A percentile compares a stretch with the other conserved stretches of the same genome.
Conservation (phyloP, 2,888 invertebrate genomes). For the Leptopterna dolabrata region DNA sequence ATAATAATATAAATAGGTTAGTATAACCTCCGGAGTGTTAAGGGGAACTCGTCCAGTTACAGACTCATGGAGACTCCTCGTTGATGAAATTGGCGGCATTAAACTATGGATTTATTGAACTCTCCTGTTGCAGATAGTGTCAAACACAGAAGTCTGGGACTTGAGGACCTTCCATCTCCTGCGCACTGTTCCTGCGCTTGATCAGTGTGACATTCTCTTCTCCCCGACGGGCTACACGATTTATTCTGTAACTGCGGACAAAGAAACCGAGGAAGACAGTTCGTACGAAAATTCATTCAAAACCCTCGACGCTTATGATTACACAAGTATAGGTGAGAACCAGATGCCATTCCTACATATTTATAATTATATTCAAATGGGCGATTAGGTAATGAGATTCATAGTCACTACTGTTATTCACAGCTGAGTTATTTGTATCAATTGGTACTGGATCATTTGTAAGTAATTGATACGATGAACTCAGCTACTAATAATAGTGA, state of each 20-base stretch:
- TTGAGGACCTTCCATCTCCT: constrained; percentile 92
- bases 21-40: too few species aligned
- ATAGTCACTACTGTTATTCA: background rate
- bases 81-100: too few species aligned
- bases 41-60: too few species aligned
- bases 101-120: too few species aligned
- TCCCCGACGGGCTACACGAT: constrained; percentile 88
- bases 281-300: constrained; percentile 93
- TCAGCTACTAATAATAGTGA: too few species aligned
- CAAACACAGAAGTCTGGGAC: constrained; percentile 99
- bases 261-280: constrained; percentile 74
- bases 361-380: background rate
- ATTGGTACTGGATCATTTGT: too few species aligned
- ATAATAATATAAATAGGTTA: too few species aligned
- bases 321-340: constrained; percentile 84
- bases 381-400: background rate
- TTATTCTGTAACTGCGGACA: constrained; percentile 86
- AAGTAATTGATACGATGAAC: too few species aligned
- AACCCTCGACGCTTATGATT: constrained; percentile 93
- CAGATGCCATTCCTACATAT: background rate
- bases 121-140: constrained; percentile 77
- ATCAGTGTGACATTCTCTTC: constrained; percentile 90
- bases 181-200: constrained; percentile 92
- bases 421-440: too few species aligned
- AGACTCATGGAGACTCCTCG: too few species aligned